Percentiles rank a stretch among this genome's conserved stretches.
Evolutionary conservation across 2,888 invertebrate genomes (phyloP).

Genomic region (Scrobipalpa atriplicella): DNA sequence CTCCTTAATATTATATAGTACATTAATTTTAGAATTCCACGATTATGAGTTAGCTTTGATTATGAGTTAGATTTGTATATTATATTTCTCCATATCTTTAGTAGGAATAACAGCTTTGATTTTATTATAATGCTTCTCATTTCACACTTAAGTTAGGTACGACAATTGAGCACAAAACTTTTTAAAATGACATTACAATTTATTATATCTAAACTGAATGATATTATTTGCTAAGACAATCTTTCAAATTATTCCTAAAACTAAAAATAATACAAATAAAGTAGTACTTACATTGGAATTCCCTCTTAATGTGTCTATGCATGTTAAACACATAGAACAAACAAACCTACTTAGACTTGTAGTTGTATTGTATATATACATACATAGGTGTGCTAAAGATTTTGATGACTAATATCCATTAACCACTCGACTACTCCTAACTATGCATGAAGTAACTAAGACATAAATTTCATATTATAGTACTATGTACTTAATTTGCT

Average conservation of each 20-base stretch:
- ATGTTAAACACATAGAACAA: constrained; percentile 31
- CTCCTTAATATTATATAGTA: background rate
- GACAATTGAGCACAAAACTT: background rate
- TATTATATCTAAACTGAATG: background rate
- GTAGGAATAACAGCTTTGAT: too few relatives aligned
- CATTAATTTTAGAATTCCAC: background rate
- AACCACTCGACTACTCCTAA: too few relatives aligned
- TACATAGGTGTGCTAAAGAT: background rate
- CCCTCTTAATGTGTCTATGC: constrained; percentile 22
- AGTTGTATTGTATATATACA: background rate
- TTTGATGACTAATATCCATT: too few relatives aligned
- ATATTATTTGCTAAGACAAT: background rate
- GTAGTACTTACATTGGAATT: constrained; percentile 16
- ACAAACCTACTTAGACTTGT: constrained; percentile 9
- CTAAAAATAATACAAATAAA: constrained; percentile 26
- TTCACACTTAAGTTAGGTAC: background rate
- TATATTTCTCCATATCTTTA: too few relatives aligned
- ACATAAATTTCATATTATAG: too few relatives aligned
- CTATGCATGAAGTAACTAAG: too few relatives aligned
- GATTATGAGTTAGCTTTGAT: background rate
- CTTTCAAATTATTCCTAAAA: background rate
- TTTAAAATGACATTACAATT: background rate
- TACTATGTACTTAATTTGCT: too few relatives aligned
- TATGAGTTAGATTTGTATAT: too few relatives aligned
- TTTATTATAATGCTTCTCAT: too few relatives aligned